These are phyloP conservation scores for Lutjanus erythropterus DNA, from an alignment of 2,113 vertebrate species.

Conservation along the genomic window DNA sequence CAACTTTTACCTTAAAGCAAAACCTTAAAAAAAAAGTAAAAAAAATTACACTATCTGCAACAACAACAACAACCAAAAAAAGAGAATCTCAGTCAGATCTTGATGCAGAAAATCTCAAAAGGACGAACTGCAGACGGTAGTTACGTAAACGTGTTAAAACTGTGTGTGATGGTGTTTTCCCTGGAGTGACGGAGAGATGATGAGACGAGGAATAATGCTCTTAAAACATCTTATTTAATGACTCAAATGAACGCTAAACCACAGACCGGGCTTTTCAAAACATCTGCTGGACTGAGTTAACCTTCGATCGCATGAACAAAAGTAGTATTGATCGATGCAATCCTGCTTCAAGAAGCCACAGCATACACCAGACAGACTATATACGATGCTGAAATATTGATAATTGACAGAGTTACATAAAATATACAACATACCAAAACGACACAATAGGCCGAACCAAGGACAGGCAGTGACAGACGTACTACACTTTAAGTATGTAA, in stretches of 20 bases:
- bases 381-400: neutral
- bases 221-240: constrained; percentile 2
- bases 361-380: neutral
- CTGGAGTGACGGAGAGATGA: constrained; percentile 19
- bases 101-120: neutral
- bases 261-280: constrained; percentile 7
- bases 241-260: neutral
- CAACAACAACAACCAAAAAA: neutral
- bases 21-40: neutral
- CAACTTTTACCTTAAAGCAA: neutral
- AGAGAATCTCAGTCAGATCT: neutral
- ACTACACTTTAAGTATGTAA: too few species aligned
- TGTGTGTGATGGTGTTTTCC: constrained; percentile 15
- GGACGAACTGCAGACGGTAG: neutral
- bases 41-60: neutral
- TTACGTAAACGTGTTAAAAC: neutral
- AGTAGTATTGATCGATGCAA: neutral
- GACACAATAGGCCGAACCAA: too few species aligned
- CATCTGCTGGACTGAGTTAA: neutral
- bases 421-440: too few species aligned
- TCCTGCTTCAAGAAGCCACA: neutral
- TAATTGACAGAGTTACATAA: neutral
- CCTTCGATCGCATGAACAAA: neutral
- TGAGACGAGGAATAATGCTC: constrained; percentile 25
- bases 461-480: too few species aligned